Base-by-base conservation (phyloP, 2,888 invertebrate genomes). In the Pterostichus niger region DNA sequence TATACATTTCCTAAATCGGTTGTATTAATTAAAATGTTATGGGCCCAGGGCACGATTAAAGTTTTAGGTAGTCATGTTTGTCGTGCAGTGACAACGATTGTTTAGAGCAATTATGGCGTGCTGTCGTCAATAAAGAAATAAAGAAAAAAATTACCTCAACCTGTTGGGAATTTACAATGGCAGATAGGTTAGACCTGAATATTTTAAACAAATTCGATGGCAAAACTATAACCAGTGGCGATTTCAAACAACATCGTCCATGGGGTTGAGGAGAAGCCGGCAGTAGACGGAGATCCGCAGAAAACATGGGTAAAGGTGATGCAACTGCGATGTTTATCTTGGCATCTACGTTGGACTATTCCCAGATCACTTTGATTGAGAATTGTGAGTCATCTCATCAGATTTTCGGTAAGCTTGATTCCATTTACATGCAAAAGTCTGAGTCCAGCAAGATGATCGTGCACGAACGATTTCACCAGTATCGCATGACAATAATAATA, bases 381-480 rank as follows among this genome's bases (percentile, higher is more conserved):
- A 77, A 77, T 15, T 77, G 77, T 56, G 54, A 54, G 56, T 35
- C 56, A 35, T 54, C 77, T 54, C 31, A 56, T 56, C 56, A 77
- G 10, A 77, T 77, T 11, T 56, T 77, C 4, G 56, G 77, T 31
- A 56, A 77, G 77, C 77, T 77, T 35, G 77, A 77, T 77, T 77
- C 77, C 13, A 77, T 77, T 77, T 77, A 77, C 35, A n/a, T 71
- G 10, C 44, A 71, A 40, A 6, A 2, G 13, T 71, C 71, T 15
- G 77, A 77, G 56, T 77, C 77, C 6, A 77, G 15, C 35, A 56
- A 77, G 35, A 56, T 77, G 54, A 77, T 77, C 2, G 77, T 56
- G 31, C 56, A 56, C 13, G 77, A 77, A 33, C 24, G 71, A 40
- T 71, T 71, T n/a, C 71, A 71, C 44, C 40, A 71, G 15, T 83